Conservation (phyloP, 2,888 invertebrate species). For the Lasioglossum villosulum region DNA sequence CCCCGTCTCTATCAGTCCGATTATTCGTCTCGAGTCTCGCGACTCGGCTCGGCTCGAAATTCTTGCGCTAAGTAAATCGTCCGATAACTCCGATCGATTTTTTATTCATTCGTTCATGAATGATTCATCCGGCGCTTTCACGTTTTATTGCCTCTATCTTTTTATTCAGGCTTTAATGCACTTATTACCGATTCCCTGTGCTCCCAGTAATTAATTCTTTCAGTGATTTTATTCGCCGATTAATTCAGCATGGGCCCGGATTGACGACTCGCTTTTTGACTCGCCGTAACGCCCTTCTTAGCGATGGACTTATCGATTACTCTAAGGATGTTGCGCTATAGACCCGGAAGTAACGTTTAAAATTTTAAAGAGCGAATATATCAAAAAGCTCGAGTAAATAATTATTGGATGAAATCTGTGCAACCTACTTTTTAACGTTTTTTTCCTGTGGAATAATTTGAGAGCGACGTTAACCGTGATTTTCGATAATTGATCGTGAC, state of each 20-base stretch:
- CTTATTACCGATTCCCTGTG: conserved; percentile 1
- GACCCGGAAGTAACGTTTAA: background rate
- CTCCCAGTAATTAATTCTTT: background rate
- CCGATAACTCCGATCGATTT: background rate
- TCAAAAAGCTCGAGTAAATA: background rate
- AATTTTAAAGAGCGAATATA: background rate
- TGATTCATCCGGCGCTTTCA: background rate
- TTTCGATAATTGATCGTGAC: background rate
- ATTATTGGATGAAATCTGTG: background rate
- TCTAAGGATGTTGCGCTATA: background rate
- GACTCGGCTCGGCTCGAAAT: background rate
- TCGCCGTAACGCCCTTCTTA: background rate
- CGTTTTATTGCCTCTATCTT: background rate
- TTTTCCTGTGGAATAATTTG: background rate
- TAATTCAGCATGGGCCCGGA: background rate
- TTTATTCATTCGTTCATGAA: conserved; percentile 8
- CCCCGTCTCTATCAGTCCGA: background rate
- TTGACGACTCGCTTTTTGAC: background rate
- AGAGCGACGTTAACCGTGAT: background rate
- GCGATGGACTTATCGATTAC: background rate
- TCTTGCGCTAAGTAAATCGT: background rate
- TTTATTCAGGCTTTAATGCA: background rate
- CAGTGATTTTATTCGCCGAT: background rate
- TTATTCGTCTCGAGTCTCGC: background rate
- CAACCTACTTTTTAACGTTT: background rate